These are phyloP conservation scores for Characodon lateralis DNA, from an alignment of 2,797 vertebrate genomes.

Conservation along the genomic window DNA sequence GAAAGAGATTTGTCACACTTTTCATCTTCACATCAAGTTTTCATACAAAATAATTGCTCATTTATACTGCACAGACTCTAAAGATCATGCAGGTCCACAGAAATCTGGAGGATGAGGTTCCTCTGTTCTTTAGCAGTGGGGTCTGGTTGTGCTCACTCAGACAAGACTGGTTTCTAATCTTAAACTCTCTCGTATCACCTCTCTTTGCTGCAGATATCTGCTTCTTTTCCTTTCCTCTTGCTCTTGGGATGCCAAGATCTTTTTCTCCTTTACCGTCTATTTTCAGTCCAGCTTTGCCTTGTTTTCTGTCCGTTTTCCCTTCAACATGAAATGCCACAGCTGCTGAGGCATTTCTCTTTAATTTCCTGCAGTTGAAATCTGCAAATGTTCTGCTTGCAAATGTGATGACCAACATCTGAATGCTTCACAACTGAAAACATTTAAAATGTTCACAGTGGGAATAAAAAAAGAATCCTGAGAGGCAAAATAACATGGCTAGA, in stretches of 20 bases:
- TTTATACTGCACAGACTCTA: constrained; percentile 15
- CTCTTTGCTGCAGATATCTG: constrained; percentile 19
- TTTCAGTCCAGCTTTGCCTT: constrained; percentile 39
- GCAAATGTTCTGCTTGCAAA: background rate
- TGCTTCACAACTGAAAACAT: background rate
- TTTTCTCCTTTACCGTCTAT: constrained; percentile 26
- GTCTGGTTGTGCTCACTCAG: constrained; percentile 59
- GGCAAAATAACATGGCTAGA: background rate
- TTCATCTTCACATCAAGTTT: constrained; percentile 3
- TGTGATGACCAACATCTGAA: constrained; percentile 23
- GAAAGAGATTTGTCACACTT: constrained; percentile 12
- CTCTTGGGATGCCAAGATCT: constrained; percentile 32
- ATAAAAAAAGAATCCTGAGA: background rate
- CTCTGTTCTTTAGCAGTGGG: constrained; percentile 18
- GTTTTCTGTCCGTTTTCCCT: constrained; percentile 28
- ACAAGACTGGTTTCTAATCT: constrained; percentile 33
- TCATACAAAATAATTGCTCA: constrained; percentile 10
- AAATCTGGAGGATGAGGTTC: constrained; percentile 29
- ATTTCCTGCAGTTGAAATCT: constrained; percentile 15
- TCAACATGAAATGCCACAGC: constrained; percentile 42
- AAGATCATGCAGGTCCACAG: constrained; percentile 17
- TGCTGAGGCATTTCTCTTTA: constrained; percentile 22
- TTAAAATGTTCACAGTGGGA: background rate
- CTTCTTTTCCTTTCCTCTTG: constrained; percentile 16
- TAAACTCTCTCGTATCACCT: constrained; percentile 34